phyloP scores from a whole-genome alignment of 1,140 invertebrate species.

The Eupristina koningsbergeri region DNA sequence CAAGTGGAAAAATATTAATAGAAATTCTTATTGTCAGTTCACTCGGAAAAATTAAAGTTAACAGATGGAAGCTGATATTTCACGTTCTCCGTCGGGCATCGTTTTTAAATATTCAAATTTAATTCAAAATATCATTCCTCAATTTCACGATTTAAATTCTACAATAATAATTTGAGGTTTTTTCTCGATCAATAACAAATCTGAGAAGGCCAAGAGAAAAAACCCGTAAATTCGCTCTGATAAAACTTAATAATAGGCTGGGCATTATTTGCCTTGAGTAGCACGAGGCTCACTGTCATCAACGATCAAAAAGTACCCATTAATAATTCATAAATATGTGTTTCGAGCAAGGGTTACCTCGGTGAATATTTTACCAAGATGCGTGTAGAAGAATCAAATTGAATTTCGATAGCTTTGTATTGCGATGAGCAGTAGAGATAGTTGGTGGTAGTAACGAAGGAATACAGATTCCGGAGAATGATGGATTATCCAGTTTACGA shows the following conservation, averaged over 20 bases:
- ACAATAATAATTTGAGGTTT: neutral
- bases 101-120: neutral
- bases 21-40: neutral
- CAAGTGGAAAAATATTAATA: slow-evolving; percentile 6
- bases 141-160: neutral
- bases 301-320: slow-evolving; percentile 34
- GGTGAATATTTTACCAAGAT: neutral
- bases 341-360: neutral
- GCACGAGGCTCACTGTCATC: neutral
- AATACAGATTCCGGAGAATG: slow-evolving; percentile 22
- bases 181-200: neutral
- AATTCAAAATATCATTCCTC: neutral
- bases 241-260: slow-evolving; percentile 12
- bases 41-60: neutral
- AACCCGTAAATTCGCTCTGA: neutral
- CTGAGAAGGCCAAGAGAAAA: neutral
- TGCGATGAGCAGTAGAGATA: neutral
- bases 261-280: slow-evolving; percentile 13
- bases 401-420: slow-evolving; percentile 35
- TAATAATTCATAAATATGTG: slow-evolving; percentile 43
- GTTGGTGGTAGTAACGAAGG: neutral
- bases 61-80: neutral
- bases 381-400: slow-evolving; percentile 22
- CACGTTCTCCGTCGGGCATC: neutral
- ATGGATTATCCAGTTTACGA: slow-evolving; percentile 21